Conservation (phyloP, 2,113 vertebrate species). For the Tragelaphus strepsiceros region DNA sequence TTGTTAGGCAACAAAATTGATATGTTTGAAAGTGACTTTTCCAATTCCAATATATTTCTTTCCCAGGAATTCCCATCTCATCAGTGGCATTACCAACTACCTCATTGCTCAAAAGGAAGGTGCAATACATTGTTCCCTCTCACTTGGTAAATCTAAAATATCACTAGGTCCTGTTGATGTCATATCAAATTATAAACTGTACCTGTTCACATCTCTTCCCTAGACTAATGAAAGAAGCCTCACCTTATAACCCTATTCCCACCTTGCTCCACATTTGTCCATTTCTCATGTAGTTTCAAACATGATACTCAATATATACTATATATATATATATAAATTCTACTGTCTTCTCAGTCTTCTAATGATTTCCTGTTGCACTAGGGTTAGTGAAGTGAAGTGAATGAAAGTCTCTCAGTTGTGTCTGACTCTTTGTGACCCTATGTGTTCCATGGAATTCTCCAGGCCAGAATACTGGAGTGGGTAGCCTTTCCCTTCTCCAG, state of each 20-base stretch:
- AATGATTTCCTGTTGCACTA: neutral
- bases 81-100: neutral
- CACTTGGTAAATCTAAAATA: neutral
- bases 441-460: neutral
- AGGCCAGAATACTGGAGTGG: neutral
- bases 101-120: neutral
- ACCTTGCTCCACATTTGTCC: neutral
- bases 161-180: neutral
- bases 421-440: rapidly evolving
- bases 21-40: neutral
- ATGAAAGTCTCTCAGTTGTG: neutral
- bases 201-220: neutral
- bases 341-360: neutral
- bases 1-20: neutral
- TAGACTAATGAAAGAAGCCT: neutral
- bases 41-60: neutral
- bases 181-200: neutral
- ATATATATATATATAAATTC: neutral
- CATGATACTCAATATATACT: neutral
- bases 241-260: rapidly evolving
- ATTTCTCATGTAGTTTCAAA: neutral
- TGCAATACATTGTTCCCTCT: neutral
- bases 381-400: neutral
- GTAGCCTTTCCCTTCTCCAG: neutral
- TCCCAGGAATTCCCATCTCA: neutral